phyloP scores from a whole-genome alignment of 2,113 vertebrate species.

The Nerophis lumbriciformis region DNA sequence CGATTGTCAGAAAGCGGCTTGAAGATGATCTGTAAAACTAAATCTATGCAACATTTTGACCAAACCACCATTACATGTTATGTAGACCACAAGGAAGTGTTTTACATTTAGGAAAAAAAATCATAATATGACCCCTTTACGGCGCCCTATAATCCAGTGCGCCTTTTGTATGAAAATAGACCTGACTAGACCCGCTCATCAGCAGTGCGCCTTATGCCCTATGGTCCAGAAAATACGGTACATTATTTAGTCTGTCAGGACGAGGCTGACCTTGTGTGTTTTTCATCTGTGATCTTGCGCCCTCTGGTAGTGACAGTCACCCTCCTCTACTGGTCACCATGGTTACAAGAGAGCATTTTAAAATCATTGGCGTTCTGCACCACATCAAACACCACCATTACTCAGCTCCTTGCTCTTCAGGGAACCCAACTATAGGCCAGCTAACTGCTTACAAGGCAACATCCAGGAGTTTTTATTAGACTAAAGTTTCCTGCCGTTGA shows the following conservation, averaged over 20 bases:
- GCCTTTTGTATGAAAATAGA: too few relatives aligned
- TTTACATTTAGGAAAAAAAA: too few relatives aligned
- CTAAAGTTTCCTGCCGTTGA: conserved; percentile 49
- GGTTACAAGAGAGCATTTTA: conserved; percentile 57
- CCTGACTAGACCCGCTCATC: too few relatives aligned
- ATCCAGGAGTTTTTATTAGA: conserved; percentile 49
- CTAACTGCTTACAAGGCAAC: conserved; percentile 62
- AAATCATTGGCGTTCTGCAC: conserved; percentile 39
- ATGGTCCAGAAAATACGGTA: too few relatives aligned
- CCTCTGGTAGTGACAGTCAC: conserved; percentile 46
- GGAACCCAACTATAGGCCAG: conserved; percentile 56
- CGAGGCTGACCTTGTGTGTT: conserved; percentile 27
- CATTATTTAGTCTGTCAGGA: background rate
- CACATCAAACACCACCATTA: conserved; percentile 63
- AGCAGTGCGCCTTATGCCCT: too few relatives aligned
- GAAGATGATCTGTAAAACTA: too few relatives aligned
- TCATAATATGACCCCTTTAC: too few relatives aligned
- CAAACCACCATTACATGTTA: too few relatives aligned
- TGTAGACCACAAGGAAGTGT: too few relatives aligned
- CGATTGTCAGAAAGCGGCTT: too few relatives aligned
- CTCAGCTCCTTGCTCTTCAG: conserved; percentile 55
- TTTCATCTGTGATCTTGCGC: conserved; percentile 12
- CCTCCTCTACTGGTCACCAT: conserved; percentile 57
- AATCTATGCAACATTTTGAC: too few relatives aligned
- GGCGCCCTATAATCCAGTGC: too few relatives aligned